Evolutionary conservation across 2,113 vertebrate species (phyloP), one percentile per base, ranked within the genome.

Genomic region (Addax nasomaculatus): DNA sequence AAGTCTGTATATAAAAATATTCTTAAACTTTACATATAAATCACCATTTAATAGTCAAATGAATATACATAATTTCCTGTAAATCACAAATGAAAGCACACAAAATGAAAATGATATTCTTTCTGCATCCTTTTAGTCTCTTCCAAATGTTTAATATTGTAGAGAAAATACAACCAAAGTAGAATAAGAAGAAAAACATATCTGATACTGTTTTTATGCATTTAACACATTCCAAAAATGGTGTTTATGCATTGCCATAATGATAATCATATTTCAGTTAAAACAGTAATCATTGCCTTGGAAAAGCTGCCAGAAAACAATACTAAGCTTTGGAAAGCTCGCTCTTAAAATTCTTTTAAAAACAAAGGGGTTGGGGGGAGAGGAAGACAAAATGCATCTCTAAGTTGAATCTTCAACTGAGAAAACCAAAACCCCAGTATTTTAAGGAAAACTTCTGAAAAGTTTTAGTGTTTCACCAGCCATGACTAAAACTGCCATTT

Each of bases 261-360:
- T 97, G 97, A 98, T 79, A 98, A 98, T 96, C 96, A 98, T 97
- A 98, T 98, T 99, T 98, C 96, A 98, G 97, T 98, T 98, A 97
- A 98, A 97, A 39, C 92, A 98, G 94, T 98, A 98, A 98, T 92
- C 93, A 98, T 57, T 97, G 95, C 89, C 96, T 97, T 98, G 93
- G 93, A 98, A 98, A 96, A 98, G 93, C 96, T 98, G 98, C 98
- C 97, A 98, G 95, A 98, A 98, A 98, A 99, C 92, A 98, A 97
- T 83, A 97, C 93, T 98, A 98, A 98, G 97, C 97, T 98, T 98
- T 98, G 97, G 98, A 98, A 98, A 99, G 89, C 95, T 95, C 25
- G 25, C 55, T 98, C 96, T 97, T 97, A 97, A 97, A 98, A 98
- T 98, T 97, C 97, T 89, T 51, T 90, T 47, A 95, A 98, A 97